A percentile compares a stretch with the other conserved stretches of the same genome.
Evolutionary conservation across 1,140 invertebrate genomes (phyloP).

Genomic region (Sogatella furcifera): DNA sequence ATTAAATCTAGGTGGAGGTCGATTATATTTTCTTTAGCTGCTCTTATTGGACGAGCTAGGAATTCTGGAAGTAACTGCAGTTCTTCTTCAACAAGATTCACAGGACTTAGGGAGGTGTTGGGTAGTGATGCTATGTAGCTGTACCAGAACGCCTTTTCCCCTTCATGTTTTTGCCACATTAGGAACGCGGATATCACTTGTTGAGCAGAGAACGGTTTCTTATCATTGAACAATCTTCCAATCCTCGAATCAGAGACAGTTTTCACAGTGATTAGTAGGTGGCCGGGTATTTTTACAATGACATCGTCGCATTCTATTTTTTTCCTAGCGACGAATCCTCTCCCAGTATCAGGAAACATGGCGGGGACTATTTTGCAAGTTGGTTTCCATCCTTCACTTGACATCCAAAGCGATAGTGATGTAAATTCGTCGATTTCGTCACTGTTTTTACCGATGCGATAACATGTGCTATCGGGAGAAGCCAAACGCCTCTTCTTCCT

Average conservation of each 20-base stretch:
- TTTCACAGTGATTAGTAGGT: conserved; percentile 33
- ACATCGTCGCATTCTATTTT: conserved; percentile 29
- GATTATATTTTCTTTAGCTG: conserved; percentile 18
- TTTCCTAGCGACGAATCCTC: conserved; percentile 34
- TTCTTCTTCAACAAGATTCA: conserved; percentile 21
- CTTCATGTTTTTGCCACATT: conserved; percentile 27
- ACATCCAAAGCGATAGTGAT: conserved; percentile 24
- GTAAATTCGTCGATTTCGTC: conserved; percentile 9
- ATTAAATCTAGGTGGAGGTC: conserved; percentile 14
- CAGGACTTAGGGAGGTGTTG: conserved; percentile 28
- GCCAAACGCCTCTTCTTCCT: not conserved
- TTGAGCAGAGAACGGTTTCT: conserved; percentile 19
- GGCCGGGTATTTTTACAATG: conserved; percentile 34
- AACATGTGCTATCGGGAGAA: not conserved
- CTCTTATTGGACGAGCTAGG: conserved; percentile 19
- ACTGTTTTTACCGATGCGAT: not conserved
- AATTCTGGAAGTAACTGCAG: conserved; percentile 16
- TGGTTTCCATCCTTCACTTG: conserved; percentile 21
- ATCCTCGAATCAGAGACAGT: conserved; percentile 21
- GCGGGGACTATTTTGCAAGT: conserved; percentile 17
- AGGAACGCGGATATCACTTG: conserved; percentile 35
- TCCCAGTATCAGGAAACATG: conserved; percentile 31
- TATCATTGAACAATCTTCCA: conserved; percentile 17
- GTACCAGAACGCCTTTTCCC: conserved; percentile 23
- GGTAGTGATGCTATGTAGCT: conserved; percentile 37